phyloP scores from a whole-genome alignment of 2,888 invertebrate genomes.

The Andrena trimmerana region DNA sequence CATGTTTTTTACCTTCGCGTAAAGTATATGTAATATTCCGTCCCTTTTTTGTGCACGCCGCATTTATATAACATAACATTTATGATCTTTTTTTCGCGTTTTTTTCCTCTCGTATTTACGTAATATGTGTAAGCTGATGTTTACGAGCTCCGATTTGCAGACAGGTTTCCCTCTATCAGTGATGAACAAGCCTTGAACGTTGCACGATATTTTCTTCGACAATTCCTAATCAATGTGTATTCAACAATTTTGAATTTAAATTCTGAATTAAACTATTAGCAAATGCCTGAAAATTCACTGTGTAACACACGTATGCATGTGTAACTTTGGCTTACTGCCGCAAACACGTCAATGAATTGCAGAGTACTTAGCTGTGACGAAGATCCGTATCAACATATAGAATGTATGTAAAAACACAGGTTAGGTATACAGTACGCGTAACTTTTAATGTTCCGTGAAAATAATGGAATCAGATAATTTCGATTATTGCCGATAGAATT shows the following conservation, averaged over 20 bases:
- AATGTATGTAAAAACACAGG: too few species aligned
- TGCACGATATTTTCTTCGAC: background rate
- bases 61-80: slow-evolving; percentile 22
- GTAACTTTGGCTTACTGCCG: too few species aligned
- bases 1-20: background rate
- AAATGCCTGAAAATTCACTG: too few species aligned
- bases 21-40: background rate
- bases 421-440: too few species aligned
- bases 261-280: background rate
- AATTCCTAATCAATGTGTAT: background rate
- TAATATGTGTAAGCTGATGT: slow-evolving; percentile 27
- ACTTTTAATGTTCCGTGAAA: too few species aligned
- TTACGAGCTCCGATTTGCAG: background rate
- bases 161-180: background rate
- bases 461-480: too few species aligned
- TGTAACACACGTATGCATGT: too few species aligned
- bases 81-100: slow-evolving; percentile 3
- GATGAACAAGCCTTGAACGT: background rate
- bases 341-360: too few species aligned
- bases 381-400: too few species aligned
- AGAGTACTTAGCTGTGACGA: too few species aligned
- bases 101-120: slow-evolving; percentile 15
- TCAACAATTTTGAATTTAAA: background rate
- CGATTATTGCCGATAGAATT: too few species aligned
- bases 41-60: background rate